phyloP scores from a whole-genome alignment of 2,888 invertebrate species.

The Drosophila tripunctata region DNA sequence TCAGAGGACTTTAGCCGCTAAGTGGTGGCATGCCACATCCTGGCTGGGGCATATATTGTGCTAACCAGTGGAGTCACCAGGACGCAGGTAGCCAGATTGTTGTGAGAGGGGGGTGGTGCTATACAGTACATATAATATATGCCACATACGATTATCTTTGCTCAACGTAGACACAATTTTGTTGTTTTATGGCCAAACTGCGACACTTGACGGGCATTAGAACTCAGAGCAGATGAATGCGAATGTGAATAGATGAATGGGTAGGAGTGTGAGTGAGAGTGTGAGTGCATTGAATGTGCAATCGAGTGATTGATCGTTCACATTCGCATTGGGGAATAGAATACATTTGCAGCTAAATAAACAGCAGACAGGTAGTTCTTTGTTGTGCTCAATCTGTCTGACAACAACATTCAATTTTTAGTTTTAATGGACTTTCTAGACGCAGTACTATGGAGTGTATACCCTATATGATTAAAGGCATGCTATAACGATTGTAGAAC shows the following conservation, averaged over 20 bases:
- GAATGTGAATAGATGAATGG: background rate
- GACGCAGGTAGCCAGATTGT: too few species aligned
- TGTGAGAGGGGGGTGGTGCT: too few species aligned
- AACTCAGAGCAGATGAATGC: conserved; percentile 14
- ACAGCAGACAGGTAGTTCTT: conserved; percentile 1
- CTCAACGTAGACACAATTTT: conserved; percentile 28
- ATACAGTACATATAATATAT: too few species aligned
- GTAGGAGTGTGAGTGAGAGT: background rate
- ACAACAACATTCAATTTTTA: background rate
- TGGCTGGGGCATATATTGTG: conserved; percentile 22
- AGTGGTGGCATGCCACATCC: conserved; percentile 53
- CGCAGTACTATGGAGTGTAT: too few species aligned
- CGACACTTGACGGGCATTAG: conserved; percentile 43
- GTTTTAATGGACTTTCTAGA: background rate
- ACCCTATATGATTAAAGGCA: too few species aligned
- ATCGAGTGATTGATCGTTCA: conserved; percentile 64
- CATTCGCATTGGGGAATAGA: conserved; percentile 28
- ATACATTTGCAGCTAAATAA: conserved; percentile 16
- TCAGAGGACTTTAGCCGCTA: conserved; percentile 56
- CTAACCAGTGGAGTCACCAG: background rate
- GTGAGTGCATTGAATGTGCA: conserved; percentile 35
- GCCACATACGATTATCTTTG: conserved; percentile 40
- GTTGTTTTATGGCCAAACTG: conserved; percentile 59
- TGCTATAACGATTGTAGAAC: too few species aligned
- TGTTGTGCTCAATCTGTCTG: background rate